Base-by-base conservation (phyloP, 2,797 vertebrate genomes). In the Pangasius mekongensis region DNA sequence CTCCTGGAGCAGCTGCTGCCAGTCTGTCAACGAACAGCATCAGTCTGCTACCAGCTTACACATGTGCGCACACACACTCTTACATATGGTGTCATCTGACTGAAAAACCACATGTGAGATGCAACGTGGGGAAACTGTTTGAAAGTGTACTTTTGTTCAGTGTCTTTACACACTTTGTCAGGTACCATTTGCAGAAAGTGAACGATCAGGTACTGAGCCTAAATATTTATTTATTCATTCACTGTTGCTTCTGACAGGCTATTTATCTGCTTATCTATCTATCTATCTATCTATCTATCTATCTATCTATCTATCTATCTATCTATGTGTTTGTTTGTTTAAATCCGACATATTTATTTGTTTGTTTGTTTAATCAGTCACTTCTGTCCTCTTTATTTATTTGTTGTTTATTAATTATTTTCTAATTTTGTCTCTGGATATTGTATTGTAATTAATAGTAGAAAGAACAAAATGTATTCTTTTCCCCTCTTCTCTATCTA, bases 1-100 rank as follows among this genome's bases (percentile, higher is more conserved):
- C 91, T 91, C 94, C 92, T 93, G 90, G 94, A 95, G 94, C 96
- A 97, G 95, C 95, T 96, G 95, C 95, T 95, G 94, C 92, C 91
- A 90, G 94, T 96, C 93, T 94, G 93, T 96, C 94, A 95, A 91
- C 90, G 93, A 93, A 92, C 84, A 90, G 93, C 90, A 9, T 52
- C 43, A 91, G 92, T 94, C 93, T 92, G 80, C 92, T 92, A 93
- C 93, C 94, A 69, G 86, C 87, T 86, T 77, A 24, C 27, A 58
- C 84, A 78, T 87, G 89, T 91, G 58, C 60, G 22, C 74, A n/a
- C 43, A 52, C 47, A 43, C 71, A 74, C 22, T 36, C 36, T 39
- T 81, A 91, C 92, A 85, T n/a, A 54, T 36, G 30, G 24, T 54
- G 47, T 76, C 30, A 62, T 84, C 27, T 84, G 73, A 67, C 58